These are phyloP conservation scores for Linyphia triangularis DNA, from an alignment of 2,888 invertebrate genomes.

Conservation along the genomic window DNA sequence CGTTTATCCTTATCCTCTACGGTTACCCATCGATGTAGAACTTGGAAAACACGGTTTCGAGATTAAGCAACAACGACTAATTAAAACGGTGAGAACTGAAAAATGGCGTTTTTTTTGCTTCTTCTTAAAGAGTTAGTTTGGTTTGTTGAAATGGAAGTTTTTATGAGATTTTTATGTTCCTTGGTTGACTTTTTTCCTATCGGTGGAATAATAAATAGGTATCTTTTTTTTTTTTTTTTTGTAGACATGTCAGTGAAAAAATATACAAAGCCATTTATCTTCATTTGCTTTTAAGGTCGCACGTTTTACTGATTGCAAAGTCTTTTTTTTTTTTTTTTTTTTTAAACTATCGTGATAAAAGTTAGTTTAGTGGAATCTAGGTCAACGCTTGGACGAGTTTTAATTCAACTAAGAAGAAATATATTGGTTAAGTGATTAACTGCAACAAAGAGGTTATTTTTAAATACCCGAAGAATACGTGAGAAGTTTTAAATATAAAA, in stretches of 20 bases:
- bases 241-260: background rate
- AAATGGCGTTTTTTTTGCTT: slow-evolving; percentile 3
- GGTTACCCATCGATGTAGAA: slow-evolving; percentile 39
- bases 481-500: too few species aligned
- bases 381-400: background rate
- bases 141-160: slow-evolving; percentile 21
- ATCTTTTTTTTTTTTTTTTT: too few species aligned
- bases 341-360: background rate
- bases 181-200: too few species aligned
- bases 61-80: slow-evolving; percentile 70
- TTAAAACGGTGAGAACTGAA: slow-evolving; percentile 44
- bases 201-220: too few species aligned
- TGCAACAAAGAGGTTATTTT: too few species aligned
- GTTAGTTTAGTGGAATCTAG: background rate
- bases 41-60: slow-evolving; percentile 34
- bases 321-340: background rate
- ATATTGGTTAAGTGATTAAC: too few species aligned
- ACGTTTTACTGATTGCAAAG: background rate
- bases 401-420: too few species aligned
- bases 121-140: background rate
- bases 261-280: background rate
- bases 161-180: background rate
- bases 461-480: too few species aligned
- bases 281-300: background rate
- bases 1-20: slow-evolving; percentile 58